These are phyloP conservation scores for Merops nubicus DNA, from an alignment of 2,113 vertebrate genomes.

Conservation along the genomic window DNA sequence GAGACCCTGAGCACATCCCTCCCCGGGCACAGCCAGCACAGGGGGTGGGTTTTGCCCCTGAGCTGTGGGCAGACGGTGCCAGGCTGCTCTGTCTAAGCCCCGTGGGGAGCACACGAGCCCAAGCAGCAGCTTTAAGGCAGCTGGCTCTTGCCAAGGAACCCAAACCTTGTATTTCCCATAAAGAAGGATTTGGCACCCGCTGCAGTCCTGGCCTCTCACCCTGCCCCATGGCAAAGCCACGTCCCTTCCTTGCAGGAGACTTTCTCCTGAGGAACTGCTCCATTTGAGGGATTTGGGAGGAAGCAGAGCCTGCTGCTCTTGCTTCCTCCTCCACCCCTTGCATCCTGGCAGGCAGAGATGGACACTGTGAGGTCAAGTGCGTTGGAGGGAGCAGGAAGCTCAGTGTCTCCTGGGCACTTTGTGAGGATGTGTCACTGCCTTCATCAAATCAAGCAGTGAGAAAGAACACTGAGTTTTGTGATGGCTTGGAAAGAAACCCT, in stretches of 20 bases:
- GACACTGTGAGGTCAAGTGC: not conserved
- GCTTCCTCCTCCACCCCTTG: not conserved
- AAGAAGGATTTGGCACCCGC: not conserved
- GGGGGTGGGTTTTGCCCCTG: not conserved
- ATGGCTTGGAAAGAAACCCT: not conserved
- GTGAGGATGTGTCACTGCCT: not conserved
- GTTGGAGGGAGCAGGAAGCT: not conserved
- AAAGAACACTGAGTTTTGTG: not conserved
- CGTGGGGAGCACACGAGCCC: accelerated
- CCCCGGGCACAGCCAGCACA: not conserved
- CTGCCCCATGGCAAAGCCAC: not conserved
- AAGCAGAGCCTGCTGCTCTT: not conserved
- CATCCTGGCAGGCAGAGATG: not conserved
- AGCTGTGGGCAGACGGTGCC: not conserved
- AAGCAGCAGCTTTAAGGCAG: not conserved
- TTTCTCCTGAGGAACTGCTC: not conserved
- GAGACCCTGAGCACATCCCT: accelerated
- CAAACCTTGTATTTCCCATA: not conserved
- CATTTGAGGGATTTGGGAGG: not conserved
- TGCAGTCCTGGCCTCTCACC: not conserved
- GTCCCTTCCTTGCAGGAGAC: not conserved
- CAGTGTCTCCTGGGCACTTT: not conserved
- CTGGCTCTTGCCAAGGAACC: accelerated
- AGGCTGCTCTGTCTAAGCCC: not conserved
- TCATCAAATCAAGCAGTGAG: not conserved